A percentile compares a stretch with the other conserved stretches of the same genome.
Conservation (phyloP, 2,113 vertebrate genomes). For the Ageneiosus marmoratus region DNA sequence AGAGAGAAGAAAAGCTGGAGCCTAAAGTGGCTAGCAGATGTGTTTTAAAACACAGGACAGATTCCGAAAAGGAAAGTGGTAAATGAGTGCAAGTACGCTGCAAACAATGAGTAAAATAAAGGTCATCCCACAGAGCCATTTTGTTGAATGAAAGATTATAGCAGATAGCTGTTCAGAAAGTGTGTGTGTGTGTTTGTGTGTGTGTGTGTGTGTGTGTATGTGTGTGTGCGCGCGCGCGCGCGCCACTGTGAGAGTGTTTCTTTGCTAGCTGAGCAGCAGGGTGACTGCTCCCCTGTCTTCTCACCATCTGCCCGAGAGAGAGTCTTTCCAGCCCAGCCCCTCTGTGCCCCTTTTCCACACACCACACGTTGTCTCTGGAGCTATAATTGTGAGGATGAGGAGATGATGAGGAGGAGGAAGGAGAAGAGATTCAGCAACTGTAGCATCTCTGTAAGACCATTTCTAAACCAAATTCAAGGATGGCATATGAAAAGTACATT, state of each 20-base stretch:
- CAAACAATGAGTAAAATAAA: slow-evolving; percentile 40
- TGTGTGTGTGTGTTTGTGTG: too few relatives aligned
- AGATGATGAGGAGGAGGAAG: slow-evolving; percentile 16
- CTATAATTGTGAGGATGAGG: slow-evolving; percentile 46
- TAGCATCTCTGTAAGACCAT: slow-evolving; percentile 54
- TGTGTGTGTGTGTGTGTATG: slow-evolving; percentile 23
- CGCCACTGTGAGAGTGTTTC: slow-evolving; percentile 44
- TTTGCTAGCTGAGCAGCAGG: slow-evolving; percentile 54
- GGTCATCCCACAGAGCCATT: slow-evolving; percentile 20
- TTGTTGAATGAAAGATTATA: slow-evolving; percentile 49
- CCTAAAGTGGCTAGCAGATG: slow-evolving; percentile 27
- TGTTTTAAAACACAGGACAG: slow-evolving; percentile 22
- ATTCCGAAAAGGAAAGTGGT: slow-evolving; percentile 32
- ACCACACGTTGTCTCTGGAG: slow-evolving; percentile 33
- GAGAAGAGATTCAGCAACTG: not conserved
- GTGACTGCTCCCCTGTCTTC: slow-evolving; percentile 56
- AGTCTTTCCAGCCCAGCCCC: slow-evolving; percentile 41
- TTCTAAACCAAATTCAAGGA: slow-evolving; percentile 12
- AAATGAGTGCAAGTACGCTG: slow-evolving; percentile 20
- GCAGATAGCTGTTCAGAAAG: slow-evolving; percentile 39
- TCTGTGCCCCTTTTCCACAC: slow-evolving; percentile 31
- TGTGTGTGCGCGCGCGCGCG: slow-evolving; percentile 40
- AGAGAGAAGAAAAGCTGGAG: slow-evolving; percentile 5
- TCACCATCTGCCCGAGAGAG: slow-evolving; percentile 57
- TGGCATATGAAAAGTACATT: not conserved